Percentiles rank a stretch among this genome's conserved stretches.
Evolutionary conservation across 2,797 vertebrate species (phyloP).

Genomic region (Fundulus diaphanus): DNA sequence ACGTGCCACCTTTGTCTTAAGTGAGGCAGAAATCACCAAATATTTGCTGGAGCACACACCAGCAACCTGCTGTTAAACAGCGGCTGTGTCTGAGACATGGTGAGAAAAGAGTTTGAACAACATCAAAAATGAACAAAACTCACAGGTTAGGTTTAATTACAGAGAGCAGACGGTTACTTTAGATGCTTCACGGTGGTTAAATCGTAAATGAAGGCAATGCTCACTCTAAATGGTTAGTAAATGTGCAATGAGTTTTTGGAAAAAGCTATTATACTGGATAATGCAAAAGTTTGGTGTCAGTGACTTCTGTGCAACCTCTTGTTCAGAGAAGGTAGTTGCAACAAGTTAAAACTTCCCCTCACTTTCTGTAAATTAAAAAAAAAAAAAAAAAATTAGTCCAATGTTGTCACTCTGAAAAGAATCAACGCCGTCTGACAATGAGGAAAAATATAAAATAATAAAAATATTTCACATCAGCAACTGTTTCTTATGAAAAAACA

Average conservation of each 20-base stretch:
- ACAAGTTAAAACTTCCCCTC: background rate
- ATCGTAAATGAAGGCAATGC: constrained; percentile 9
- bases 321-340: background rate
- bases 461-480: background rate
- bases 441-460: background rate
- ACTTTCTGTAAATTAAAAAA: background rate
- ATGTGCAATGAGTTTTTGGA: background rate
- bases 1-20: constrained; percentile 13
- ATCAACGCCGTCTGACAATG: background rate
- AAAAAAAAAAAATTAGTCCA: background rate
- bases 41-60: too few species aligned
- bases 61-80: background rate
- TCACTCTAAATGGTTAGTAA: constrained; percentile 22
- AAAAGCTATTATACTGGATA: background rate
- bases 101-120: too few species aligned
- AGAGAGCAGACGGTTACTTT: background rate
- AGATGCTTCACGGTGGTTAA: background rate
- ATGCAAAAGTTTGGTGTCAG: background rate
- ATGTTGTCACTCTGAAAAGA: background rate
- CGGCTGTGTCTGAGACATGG: background rate
- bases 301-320: background rate
- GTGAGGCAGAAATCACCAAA: background rate
- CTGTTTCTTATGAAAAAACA: background rate
- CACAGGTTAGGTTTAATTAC: background rate
- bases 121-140: too few species aligned